Evolutionary conservation across 1,140 invertebrate species (phyloP), one percentile per base, ranked within the genome.

Genomic region (Copidosoma floridanum): DNA sequence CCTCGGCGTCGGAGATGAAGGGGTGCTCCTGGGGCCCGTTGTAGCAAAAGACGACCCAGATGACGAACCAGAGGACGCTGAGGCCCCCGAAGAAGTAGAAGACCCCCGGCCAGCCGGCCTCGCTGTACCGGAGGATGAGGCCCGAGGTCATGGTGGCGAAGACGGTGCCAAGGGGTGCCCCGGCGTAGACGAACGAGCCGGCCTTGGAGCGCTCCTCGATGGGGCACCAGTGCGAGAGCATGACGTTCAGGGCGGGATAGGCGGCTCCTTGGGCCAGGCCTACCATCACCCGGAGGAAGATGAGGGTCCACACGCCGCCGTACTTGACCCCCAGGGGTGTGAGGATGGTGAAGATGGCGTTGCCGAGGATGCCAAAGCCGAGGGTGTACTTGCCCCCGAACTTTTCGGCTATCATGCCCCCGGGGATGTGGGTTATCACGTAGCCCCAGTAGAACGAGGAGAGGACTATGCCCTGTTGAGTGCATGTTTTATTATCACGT

Each of bases 21-120:
- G 91, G 91, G 84, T 97, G 93, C 18, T 85, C 81, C 12, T 83
- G 82, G 7, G 95, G 95, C 61, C 88, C 85, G 61, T 85, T 89
- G 77, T 88, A 91, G 76, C 89, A 90, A n/a, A 91, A 67, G n/a
- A 88, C 44, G 14, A 85, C 82, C 85, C 89, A 92, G 43, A 89
- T 69, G 26, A 88, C 72, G 56, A 89, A 90, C 89, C 89, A 92
- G 0, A 89, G 48, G 2, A 90, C 77, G 12, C 88, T 88, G 1
- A 89, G 69, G 55, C 83, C 82, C 64, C 93, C 93, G 76, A 94
- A 94, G 14, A 93, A 82, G 70, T 93, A 93, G 73, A 93, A 94
- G 0, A 92, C 89, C 0, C 85, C 83, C 3, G 86, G 82, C 91
- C 91, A 93, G 7, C 85, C 82, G 4, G 83, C 81, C 1, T 69